Evolutionary conservation across 2,113 vertebrate genomes (phyloP).

Genomic region (Pelmatolapia mariae): DNA sequence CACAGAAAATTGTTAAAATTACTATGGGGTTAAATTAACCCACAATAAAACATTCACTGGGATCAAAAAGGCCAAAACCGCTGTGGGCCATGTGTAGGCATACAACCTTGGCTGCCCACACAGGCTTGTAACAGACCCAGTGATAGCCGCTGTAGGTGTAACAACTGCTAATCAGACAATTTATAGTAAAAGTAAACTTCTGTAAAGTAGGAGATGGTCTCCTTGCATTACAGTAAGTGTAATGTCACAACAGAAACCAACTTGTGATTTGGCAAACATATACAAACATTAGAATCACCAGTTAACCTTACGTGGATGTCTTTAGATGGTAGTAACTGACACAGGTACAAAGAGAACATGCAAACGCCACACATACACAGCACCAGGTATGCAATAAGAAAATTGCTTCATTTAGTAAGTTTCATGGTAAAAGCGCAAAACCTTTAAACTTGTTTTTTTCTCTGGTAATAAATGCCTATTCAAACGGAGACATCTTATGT

Average conservation of each 20-base stretch:
- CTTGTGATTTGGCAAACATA: neutral
- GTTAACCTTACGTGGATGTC: neutral
- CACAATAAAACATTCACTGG: neutral
- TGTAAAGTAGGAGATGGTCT: neutral
- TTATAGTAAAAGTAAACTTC: neutral
- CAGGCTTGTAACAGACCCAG: neutral
- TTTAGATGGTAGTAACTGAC: neutral
- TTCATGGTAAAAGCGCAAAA: neutral
- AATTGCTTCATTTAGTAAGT: neutral
- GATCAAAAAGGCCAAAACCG: neutral
- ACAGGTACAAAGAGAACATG: neutral
- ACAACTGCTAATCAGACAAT: neutral
- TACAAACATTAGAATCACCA: neutral
- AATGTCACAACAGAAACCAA: neutral
- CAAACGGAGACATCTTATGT: neutral
- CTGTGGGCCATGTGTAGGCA: neutral
- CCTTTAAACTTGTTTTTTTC: neutral
- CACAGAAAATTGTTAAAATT: neutral
- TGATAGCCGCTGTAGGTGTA: neutral
- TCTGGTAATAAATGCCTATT: neutral
- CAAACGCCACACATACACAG: neutral
- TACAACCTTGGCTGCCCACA: neutral
- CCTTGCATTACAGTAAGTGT: neutral
- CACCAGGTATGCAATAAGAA: neutral
- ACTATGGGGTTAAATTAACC: neutral